Evolutionary conservation across 2,113 vertebrate species (phyloP).

Genomic region (Phaethon lepturus): DNA sequence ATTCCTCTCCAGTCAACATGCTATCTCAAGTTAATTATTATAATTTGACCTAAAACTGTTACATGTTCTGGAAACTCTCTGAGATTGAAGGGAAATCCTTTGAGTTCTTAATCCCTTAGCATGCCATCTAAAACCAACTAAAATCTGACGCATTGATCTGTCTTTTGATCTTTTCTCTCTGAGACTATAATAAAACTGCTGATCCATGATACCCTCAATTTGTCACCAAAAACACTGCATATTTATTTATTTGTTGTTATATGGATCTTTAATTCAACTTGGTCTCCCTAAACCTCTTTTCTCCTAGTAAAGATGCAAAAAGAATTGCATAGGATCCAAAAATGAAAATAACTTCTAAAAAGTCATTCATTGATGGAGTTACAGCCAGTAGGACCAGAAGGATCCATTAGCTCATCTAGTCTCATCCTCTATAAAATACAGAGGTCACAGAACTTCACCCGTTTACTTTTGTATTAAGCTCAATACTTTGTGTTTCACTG

Average conservation of each 20-base stretch:
- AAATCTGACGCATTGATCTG: constrained; percentile 43
- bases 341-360: neutral
- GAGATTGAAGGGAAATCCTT: constrained; percentile 40
- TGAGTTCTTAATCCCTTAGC: constrained; percentile 56
- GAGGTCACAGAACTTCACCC: neutral
- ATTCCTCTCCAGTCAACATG: constrained; percentile 26
- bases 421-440: neutral
- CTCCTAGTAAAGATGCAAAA: neutral
- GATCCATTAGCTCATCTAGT: neutral
- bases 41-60: constrained; percentile 60
- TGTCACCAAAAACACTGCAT: neutral
- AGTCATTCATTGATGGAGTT: neutral
- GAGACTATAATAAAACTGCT: constrained; percentile 38
- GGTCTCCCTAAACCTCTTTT: neutral
- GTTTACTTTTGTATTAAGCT: neutral
- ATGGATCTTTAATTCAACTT: neutral
- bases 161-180: constrained; percentile 59
- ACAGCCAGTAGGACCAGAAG: neutral
- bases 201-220: constrained; percentile 54
- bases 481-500: neutral
- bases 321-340: neutral
- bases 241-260: constrained; percentile 32
- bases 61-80: constrained; percentile 43
- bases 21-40: constrained; percentile 59
- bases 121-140: constrained; percentile 24